These are phyloP conservation scores for Drosophila dives DNA, from an alignment of 2,888 invertebrate species.

Conservation along the genomic window DNA sequence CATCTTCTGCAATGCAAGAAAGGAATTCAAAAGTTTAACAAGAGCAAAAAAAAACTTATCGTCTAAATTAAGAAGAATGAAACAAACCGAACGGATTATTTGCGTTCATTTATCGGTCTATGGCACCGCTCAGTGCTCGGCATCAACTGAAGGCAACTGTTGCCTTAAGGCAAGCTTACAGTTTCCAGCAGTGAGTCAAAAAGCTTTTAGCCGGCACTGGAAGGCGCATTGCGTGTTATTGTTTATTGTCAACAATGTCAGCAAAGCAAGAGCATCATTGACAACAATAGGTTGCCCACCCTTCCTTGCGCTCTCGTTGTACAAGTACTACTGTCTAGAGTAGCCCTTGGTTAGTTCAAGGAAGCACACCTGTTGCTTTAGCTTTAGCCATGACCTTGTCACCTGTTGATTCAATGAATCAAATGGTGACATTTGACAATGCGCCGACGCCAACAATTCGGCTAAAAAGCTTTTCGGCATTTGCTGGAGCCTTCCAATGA, in stretches of 20 bases:
- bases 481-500: slow-evolving; percentile 70
- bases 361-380: slow-evolving; percentile 59
- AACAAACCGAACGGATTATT: slow-evolving; percentile 17
- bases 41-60: not conserved
- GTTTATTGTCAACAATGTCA: slow-evolving; percentile 40
- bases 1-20: slow-evolving; percentile 80
- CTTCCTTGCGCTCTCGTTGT: not conserved
- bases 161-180: slow-evolving; percentile 1
- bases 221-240: slow-evolving; percentile 36
- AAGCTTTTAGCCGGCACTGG: slow-evolving; percentile 58
- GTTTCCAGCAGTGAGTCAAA: slow-evolving; percentile 48
- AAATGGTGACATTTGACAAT: slow-evolving; percentile 16
- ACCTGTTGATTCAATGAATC: slow-evolving; percentile 63
- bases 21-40: slow-evolving; percentile 2
- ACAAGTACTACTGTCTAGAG: not conserved
- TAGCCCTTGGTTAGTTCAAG: not conserved
- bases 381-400: slow-evolving; percentile 56
- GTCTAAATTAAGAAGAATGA: not conserved
- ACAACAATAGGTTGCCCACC: slow-evolving; percentile 12
- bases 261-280: slow-evolving; percentile 10
- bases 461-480: slow-evolving; percentile 55
- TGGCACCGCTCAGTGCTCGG: slow-evolving; percentile 14
- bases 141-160: slow-evolving; percentile 18
- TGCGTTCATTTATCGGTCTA: slow-evolving; percentile 27
- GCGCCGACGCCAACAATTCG: slow-evolving; percentile 36